Base-by-base conservation (phyloP, 2,113 vertebrate species). In the Melanerpes aurifrons region DNA sequence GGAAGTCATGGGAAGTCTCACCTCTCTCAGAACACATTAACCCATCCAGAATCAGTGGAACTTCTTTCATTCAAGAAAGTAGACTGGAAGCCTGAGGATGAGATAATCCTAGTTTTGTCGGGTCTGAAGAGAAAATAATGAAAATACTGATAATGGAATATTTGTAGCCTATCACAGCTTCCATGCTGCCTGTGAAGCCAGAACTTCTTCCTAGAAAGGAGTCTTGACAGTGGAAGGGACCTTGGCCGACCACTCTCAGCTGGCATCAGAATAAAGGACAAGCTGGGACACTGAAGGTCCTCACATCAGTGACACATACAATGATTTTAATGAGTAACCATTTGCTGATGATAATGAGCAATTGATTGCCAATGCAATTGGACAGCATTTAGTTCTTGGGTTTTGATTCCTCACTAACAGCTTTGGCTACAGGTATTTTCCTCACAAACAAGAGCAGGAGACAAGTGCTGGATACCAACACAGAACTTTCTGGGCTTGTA, bases 311-410 rank as follows among this genome's bases (percentile, higher is more conserved):
- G 56, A 43, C 24, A 82, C 11, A 25, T 64, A 32, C 15, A 63
- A 43, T 80, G 18, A 70, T 70, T 90, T 91, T 87, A 86, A 62
- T 58, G 40, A 85, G 35, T 56, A 76, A 79, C 9, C 69, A 1
- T 76, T 70, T 56, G 37, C 45, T 80, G 78, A 56, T 85, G 45
- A 28, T 91, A 91, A 94, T 31, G 50, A 70, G 29, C 9, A 82
- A 67, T 63, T 82, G 54, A 86, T 53, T 86, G 43, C 53, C 68
- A 74, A 37, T 37, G 53, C 10, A 47, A 32, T 24, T 10, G 71
- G 35, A 31, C 77, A 64, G 16, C 0, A 0, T 0, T 1, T 28
- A 70, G 13, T 16, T 66, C 45, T 45, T 31, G 40, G 17, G 53
- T 63, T 91, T 40, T 76, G n/a, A 76, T 87, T 91, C 32, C 26